phyloP scores from a whole-genome alignment of 2,888 invertebrate species.

The Lucinisca nassula region DNA sequence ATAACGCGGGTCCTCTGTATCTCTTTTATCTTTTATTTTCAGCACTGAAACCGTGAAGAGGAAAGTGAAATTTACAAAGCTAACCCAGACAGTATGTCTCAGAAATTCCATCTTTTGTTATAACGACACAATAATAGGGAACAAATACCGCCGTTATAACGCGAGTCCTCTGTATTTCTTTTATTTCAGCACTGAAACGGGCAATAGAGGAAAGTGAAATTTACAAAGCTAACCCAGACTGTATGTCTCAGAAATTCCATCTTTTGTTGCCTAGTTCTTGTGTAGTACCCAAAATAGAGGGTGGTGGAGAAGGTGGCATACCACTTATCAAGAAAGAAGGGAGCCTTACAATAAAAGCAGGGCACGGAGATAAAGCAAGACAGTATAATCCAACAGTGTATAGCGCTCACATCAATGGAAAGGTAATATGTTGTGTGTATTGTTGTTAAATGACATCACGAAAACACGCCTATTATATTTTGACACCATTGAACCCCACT shows the following conservation, averaged over 20 bases:
- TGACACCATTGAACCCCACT: too few species aligned
- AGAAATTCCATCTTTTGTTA: constrained; percentile 38
- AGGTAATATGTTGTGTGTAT: constrained; percentile 24
- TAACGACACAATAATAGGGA: too few species aligned
- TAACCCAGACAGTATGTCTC: constrained; percentile 14
- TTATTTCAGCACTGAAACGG: constrained; percentile 24
- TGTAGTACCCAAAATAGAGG: background rate
- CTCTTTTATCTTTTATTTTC: too few species aligned
- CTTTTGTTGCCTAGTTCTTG: constrained; percentile 50
- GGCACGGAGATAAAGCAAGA: constrained; percentile 52
- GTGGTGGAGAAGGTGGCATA: constrained; percentile 17
- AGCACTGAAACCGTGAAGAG: constrained; percentile 16
- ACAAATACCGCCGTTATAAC: too few species aligned
- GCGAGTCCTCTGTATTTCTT: too few species aligned
- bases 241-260: constrained; percentile 30
- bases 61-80: constrained; percentile 19
- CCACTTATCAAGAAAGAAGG: constrained; percentile 40
- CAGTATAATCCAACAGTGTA: constrained; percentile 45
- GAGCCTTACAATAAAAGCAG: constrained; percentile 13
- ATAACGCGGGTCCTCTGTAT: too few species aligned
- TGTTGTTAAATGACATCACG: background rate
- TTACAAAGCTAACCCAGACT: constrained; percentile 15
- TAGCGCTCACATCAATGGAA: constrained; percentile 26
- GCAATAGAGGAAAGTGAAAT: constrained; percentile 16
- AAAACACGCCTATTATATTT: too few species aligned